phyloP scores from a whole-genome alignment of 2,888 invertebrate genomes.

The Drosophila falleni region DNA sequence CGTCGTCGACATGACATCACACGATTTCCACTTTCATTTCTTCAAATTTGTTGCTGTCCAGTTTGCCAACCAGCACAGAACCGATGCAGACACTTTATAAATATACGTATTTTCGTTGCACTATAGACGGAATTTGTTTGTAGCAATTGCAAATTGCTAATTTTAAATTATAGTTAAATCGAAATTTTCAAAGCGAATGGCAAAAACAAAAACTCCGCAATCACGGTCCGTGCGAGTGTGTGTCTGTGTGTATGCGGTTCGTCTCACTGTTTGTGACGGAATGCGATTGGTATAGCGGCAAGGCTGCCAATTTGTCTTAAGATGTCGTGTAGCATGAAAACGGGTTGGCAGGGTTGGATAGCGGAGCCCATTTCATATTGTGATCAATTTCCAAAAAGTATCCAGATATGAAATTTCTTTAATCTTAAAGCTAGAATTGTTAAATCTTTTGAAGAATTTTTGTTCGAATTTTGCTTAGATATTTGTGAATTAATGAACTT shows the following conservation, averaged over 20 bases:
- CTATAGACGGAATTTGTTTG: conserved; percentile 55
- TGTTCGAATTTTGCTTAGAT: too few species aligned
- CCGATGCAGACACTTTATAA: conserved; percentile 19
- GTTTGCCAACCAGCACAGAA: conserved; percentile 24
- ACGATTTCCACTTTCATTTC: conserved; percentile 72
- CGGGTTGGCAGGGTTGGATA: not conserved
- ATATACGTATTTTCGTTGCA: conserved; percentile 69
- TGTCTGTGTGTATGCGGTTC: conserved; percentile 32
- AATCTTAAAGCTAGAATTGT: too few species aligned
- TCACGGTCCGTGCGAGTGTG: conserved; percentile 65
- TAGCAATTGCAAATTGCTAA: conserved; percentile 55
- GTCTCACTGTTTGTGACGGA: conserved; percentile 70
- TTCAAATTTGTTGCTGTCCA: conserved; percentile 46
- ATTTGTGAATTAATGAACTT: too few species aligned
- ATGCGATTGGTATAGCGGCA: conserved; percentile 34
- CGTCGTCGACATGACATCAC: conserved; percentile 67
- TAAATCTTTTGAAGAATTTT: too few species aligned
- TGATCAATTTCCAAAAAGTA: too few species aligned
- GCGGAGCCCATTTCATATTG: too few species aligned
- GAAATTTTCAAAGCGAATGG: conserved; percentile 61
- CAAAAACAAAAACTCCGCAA: conserved; percentile 75
- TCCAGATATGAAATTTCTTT: too few species aligned
- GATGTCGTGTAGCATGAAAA: too few species aligned
- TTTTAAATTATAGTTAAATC: conserved; percentile 45
- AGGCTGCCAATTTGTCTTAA: too few species aligned